Evolutionary conservation across 2,797 vertebrate genomes (phyloP), one percentile per base, ranked within the genome.

Genomic region (Harpagifer antarcticus): DNA sequence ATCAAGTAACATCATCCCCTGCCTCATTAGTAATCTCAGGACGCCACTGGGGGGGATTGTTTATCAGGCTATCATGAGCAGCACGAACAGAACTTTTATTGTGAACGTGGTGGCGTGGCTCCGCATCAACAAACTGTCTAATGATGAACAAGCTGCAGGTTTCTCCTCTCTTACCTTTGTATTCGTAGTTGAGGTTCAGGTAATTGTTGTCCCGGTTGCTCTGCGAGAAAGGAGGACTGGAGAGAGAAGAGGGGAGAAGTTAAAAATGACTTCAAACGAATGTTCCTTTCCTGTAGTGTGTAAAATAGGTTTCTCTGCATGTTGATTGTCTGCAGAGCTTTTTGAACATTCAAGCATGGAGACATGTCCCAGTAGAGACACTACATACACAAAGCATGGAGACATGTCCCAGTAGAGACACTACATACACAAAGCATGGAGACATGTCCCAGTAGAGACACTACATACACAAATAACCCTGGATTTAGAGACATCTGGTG

Each of bases 161-260:
- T 37, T 68, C 42, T 57, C 56, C 66, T 48, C 48, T 73, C 92
- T 92, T 90, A 96, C 95, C 95, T 95, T 94, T 95, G 90, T 95
- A 95, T 90, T 95, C 94, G 65, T 93, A 95, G 93, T 90, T 94
- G 91, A 94, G 92, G 91, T 95, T 95, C 91, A 94, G 90, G 91
- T 95, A 95, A 92, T 95, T 95, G 89, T 94, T 95, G 91, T 95
- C 94, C 31, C 94, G 90, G 93, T 93, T 95, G 90, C 92, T 95
- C 91, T 94, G 94, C 5, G 94, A 93, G 85, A 92, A 95, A 27
- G 95, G 94, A 77, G 95, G 95, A 80, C 94, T 95, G 90, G 55
- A 91, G 86, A 63, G 83, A 94, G 45, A 91, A 66, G 78, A 27
- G 27, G 27, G 27, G 27, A 27, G 27, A 27, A 27, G 27, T 27